Conservation (phyloP, 2,797 vertebrate genomes). For the Xenops minutus region DNA sequence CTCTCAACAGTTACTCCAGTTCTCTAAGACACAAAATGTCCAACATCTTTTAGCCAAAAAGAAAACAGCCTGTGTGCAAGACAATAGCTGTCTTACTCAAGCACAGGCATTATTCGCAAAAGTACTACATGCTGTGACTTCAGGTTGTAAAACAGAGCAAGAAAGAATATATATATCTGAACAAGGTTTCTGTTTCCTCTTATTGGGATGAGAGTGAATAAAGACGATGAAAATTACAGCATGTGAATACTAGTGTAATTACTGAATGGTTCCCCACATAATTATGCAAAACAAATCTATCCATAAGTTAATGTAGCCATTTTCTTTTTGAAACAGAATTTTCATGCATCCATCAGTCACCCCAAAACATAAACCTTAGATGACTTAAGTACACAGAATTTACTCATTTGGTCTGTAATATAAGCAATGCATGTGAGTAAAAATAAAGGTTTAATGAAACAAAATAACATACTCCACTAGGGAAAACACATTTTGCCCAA, state of each 20-base stretch:
- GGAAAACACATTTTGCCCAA: slow-evolving; percentile 55
- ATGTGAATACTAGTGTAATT: slow-evolving; percentile 56
- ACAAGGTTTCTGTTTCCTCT: slow-evolving; percentile 27
- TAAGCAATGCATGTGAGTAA: slow-evolving; percentile 2
- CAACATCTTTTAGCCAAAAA: background rate
- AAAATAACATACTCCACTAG: slow-evolving; percentile 46
- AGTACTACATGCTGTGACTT: background rate
- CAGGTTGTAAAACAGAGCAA: background rate
- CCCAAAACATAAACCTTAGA: slow-evolving; percentile 38
- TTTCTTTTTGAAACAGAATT: slow-evolving; percentile 48
- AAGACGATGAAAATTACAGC: slow-evolving; percentile 44
- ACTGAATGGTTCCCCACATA: slow-evolving; percentile 45
- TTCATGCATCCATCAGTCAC: slow-evolving; percentile 35
- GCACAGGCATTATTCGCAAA: background rate
- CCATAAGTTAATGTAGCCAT: slow-evolving; percentile 47
- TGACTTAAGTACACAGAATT: slow-evolving; percentile 10
- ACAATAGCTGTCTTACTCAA: background rate
- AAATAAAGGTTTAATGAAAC: slow-evolving; percentile 57
- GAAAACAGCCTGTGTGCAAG: background rate
- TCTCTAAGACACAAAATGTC: background rate
- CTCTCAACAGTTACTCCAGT: background rate
- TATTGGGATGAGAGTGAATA: slow-evolving; percentile 43
- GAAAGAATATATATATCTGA: background rate
- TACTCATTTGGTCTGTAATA: slow-evolving; percentile 16
- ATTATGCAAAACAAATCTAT: slow-evolving; percentile 54